phyloP scores from a whole-genome alignment of 2,113 vertebrate genomes.

The Chionis minor region DNA sequence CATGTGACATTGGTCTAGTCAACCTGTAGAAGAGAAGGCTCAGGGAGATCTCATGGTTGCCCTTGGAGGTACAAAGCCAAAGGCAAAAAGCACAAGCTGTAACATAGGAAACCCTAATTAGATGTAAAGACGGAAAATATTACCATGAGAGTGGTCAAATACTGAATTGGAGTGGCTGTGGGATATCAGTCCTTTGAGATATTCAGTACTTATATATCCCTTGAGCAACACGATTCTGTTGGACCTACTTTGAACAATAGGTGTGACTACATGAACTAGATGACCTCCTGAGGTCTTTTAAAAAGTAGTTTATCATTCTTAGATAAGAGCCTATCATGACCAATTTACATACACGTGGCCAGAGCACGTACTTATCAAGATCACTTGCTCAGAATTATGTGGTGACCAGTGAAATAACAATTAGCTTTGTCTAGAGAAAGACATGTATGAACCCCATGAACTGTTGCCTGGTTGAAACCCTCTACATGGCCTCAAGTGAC shows the following conservation, averaged over 20 bases:
- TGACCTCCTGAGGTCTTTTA: background rate
- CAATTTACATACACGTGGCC: background rate
- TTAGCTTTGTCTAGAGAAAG: background rate
- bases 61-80: background rate
- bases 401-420: background rate
- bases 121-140: background rate
- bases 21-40: background rate
- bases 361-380: background rate
- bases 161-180: background rate
- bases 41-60: background rate
- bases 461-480: background rate
- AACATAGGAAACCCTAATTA: background rate
- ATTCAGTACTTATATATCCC: background rate
- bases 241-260: background rate
- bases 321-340: background rate
- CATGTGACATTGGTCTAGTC: too few species aligned
- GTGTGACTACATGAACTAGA: background rate
- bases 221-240: background rate
- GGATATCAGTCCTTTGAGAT: background rate
- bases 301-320: background rate
- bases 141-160: background rate
- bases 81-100: background rate
- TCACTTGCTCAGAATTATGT: background rate
- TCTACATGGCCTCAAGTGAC: background rate
- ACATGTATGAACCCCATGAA: background rate